Evolutionary conservation across 2,888 invertebrate genomes (phyloP).

Genomic region (Drosophila putrida): DNA sequence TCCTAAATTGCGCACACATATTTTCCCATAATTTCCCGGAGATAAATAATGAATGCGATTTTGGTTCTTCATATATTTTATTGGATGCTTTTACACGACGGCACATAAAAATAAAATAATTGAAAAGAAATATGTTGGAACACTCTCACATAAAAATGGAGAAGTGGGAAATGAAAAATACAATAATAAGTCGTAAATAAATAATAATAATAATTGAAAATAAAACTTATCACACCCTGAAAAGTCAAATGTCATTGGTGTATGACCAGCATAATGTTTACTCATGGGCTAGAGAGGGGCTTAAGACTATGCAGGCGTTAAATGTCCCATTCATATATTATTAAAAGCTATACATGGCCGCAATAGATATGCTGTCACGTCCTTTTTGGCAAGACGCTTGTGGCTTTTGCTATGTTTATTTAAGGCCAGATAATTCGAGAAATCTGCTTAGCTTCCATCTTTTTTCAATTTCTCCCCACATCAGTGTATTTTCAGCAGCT

Average conservation of each 20-base stretch:
- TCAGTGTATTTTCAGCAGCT: slow-evolving; percentile 27
- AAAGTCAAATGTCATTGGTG: slow-evolving; percentile 57
- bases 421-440: slow-evolving; percentile 3
- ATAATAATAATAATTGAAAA: slow-evolving; percentile 21
- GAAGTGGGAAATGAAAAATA: slow-evolving; percentile 14
- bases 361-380: slow-evolving; percentile 32
- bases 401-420: slow-evolving; percentile 24
- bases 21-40: slow-evolving; percentile 4
- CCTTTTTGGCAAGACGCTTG: slow-evolving; percentile 20
- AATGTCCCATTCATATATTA: slow-evolving; percentile 55
- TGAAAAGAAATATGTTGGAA: slow-evolving; percentile 36
- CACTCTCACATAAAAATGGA: slow-evolving; percentile 8
- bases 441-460: slow-evolving; percentile 3
- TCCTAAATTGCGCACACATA: slow-evolving; percentile 5
- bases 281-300: slow-evolving; percentile 10
- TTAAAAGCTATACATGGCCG: slow-evolving; percentile 48
- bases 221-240: slow-evolving; percentile 25
- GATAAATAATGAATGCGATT: slow-evolving; percentile 33
- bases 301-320: slow-evolving; percentile 46
- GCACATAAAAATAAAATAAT: slow-evolving; percentile 40
- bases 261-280: slow-evolving; percentile 23
- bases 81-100: slow-evolving; percentile 34
- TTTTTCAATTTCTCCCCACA: background rate
- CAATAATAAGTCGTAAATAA: slow-evolving; percentile 26
- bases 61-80: slow-evolving; percentile 45